Evolutionary conservation across 2,113 vertebrate genomes (phyloP).

Genomic region (Lutjanus erythropterus): DNA sequence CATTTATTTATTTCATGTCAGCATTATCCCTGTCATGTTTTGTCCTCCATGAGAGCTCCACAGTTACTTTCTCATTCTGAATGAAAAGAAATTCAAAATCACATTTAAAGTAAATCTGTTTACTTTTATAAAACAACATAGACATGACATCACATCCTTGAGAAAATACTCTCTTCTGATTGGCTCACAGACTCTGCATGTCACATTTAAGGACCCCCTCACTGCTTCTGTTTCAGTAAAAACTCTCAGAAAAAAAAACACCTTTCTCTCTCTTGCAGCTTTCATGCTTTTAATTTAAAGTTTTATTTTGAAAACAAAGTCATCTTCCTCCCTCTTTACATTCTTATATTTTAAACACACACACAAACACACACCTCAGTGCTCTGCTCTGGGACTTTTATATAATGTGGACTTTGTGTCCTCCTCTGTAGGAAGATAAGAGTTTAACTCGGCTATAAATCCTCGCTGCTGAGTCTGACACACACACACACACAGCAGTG

Average conservation of each 20-base stretch:
- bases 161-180: not conserved
- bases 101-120: too few relatives aligned
- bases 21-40: too few relatives aligned
- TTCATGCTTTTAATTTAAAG: not conserved
- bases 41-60: too few relatives aligned
- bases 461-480: too few relatives aligned
- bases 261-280: not conserved
- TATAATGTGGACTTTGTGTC: conserved; percentile 57
- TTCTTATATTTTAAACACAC: not conserved
- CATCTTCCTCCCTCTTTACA: not conserved
- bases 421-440: conserved; percentile 63
- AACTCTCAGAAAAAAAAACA: not conserved
- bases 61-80: not conserved
- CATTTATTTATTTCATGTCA: too few relatives aligned
- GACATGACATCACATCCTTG: not conserved
- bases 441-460: conserved; percentile 58
- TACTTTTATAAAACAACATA: not conserved
- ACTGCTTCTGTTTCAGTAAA: not conserved
- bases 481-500: not conserved
- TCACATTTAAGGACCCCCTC: not conserved
- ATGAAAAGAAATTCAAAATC: not conserved
- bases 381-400: conserved; percentile 43
- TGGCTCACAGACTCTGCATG: not conserved
- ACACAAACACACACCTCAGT: not conserved
- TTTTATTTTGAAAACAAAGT: not conserved